A percentile compares a stretch with the other conserved stretches of the same genome.
Evolutionary conservation across 2,888 invertebrate species (phyloP).

Genomic region (Harpagoxenus sublaevis): DNA sequence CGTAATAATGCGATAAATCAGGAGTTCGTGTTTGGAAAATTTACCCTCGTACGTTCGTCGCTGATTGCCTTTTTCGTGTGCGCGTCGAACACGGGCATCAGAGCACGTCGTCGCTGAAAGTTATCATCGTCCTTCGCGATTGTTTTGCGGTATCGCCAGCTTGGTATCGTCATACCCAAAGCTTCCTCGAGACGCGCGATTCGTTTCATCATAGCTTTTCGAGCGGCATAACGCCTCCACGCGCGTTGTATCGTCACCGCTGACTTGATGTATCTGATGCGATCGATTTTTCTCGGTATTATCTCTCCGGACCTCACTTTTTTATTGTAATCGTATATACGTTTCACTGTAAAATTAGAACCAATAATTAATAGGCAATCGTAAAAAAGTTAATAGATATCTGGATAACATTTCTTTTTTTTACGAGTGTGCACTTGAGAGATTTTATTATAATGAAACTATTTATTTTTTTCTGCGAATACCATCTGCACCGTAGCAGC

Average conservation of each 20-base stretch:
- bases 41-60: constrained; percentile 74
- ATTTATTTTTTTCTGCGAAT: constrained; percentile 10
- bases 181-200: constrained; percentile 86
- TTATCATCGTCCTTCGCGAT: constrained; percentile 86
- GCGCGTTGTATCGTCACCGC: constrained; percentile 84
- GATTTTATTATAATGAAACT: not conserved
- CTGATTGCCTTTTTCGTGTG: constrained; percentile 83
- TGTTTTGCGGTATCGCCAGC: constrained; percentile 86
- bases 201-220: constrained; percentile 85
- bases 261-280: constrained; percentile 71
- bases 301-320: constrained; percentile 66
- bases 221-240: constrained; percentile 86
- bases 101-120: constrained; percentile 74
- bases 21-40: not conserved
- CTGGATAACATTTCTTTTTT: not conserved
- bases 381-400: not conserved
- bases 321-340: constrained; percentile 63
- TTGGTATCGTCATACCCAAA: constrained; percentile 88
- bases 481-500: constrained; percentile 71
- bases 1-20: not conserved
- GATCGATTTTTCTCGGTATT: constrained; percentile 59
- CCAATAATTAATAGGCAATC: not conserved
- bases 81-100: constrained; percentile 86
- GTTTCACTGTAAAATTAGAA: constrained; percentile 59
- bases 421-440: not conserved